Conservation (phyloP, 2,888 invertebrate species). For the Monochamus alternatus region DNA sequence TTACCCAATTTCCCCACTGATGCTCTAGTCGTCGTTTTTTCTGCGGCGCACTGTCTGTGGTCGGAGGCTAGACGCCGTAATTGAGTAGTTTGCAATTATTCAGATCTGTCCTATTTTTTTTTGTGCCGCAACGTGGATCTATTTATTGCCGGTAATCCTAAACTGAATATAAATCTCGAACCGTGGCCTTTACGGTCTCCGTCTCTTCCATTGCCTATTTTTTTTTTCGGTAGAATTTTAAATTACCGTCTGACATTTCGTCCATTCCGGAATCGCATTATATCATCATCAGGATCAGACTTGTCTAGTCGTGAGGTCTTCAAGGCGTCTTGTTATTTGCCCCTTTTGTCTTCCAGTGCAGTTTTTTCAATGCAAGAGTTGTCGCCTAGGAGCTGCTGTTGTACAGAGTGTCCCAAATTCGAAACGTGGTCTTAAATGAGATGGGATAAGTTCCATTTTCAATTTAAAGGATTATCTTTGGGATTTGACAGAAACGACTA, state of each 20-base stretch:
- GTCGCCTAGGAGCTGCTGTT: no score
- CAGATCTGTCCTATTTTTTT: slow-evolving; percentile 32
- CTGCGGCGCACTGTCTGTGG: slow-evolving; percentile 23
- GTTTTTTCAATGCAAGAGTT: no score
- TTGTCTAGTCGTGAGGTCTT: no score
- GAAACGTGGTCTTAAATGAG: no score
- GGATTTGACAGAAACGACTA: no score
- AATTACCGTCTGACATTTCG: neutral
- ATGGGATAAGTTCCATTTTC: no score
- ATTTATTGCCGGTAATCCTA: slow-evolving; percentile 26
- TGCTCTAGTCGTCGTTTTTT: slow-evolving; percentile 24
- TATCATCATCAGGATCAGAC: no score
- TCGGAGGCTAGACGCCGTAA: slow-evolving; percentile 42
- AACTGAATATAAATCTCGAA: slow-evolving; percentile 14
- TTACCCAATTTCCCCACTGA: slow-evolving; percentile 26
- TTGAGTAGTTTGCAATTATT: slow-evolving; percentile 38
- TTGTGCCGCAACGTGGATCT: slow-evolving; percentile 7
- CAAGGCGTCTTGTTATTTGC: no score
- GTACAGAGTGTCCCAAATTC: no score
- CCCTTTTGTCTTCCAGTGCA: no score
- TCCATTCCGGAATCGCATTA: no score
- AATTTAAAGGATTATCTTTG: no score
- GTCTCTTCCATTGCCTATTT: neutral
- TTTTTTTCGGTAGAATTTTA: neutral
- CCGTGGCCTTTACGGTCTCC: neutral